A percentile compares a stretch with the other conserved stretches of the same genome.
phyloP scores from a whole-genome alignment of 2,113 vertebrate genomes.

The Lampris megalopsis region DNA sequence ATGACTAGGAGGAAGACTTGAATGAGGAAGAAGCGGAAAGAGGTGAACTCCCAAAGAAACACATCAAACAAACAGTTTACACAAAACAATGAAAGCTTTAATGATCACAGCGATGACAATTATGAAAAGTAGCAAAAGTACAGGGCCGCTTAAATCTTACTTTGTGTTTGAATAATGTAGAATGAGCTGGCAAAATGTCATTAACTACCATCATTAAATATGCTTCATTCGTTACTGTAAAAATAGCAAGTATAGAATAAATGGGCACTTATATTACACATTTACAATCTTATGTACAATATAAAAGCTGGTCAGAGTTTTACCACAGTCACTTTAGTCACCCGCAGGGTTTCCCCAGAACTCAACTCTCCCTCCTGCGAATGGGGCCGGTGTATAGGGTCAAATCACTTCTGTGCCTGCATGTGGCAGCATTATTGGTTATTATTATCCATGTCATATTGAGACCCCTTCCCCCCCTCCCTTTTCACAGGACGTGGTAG shows the following conservation, averaged over 20 bases:
- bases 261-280: constrained; percentile 78
- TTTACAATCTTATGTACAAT: constrained; percentile 83
- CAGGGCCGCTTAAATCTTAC: constrained; percentile 71
- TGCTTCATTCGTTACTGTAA: constrained; percentile 59
- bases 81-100: constrained; percentile 56
- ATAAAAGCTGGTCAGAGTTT: constrained; percentile 22
- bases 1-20: not conserved
- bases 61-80: not conserved
- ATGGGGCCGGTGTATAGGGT: constrained; percentile 26
- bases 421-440: not conserved
- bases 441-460: constrained; percentile 8
- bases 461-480: constrained; percentile 11
- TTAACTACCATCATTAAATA: constrained; percentile 79
- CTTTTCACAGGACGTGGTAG: constrained; percentile 92
- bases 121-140: constrained; percentile 32
- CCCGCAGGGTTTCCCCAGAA: constrained; percentile 25
- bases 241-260: constrained; percentile 72
- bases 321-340: constrained; percentile 13
- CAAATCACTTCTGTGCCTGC: not conserved
- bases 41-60: not conserved
- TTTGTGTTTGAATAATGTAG: constrained; percentile 55
- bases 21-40: not conserved
- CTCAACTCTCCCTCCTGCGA: constrained; percentile 27
- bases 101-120: constrained; percentile 23
- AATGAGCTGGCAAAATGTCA: constrained; percentile 40